phyloP scores from a whole-genome alignment of 2,797 vertebrate genomes.

The Adelosebastes latens region DNA sequence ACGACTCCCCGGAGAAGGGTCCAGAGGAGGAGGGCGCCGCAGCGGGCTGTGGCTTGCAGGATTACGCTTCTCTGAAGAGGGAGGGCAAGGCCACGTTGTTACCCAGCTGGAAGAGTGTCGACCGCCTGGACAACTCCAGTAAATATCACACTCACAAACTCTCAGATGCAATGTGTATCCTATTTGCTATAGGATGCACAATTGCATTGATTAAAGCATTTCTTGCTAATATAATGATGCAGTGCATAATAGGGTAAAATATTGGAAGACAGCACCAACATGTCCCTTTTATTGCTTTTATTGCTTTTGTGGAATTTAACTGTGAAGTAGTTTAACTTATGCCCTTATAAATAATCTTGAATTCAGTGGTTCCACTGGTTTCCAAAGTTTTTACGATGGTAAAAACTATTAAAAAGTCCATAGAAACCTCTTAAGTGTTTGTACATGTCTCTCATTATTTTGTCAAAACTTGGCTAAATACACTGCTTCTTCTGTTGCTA shows the following conservation, averaged over 20 bases:
- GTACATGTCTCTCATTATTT: neutral
- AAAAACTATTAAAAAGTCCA: neutral
- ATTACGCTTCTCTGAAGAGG: constrained; percentile 81
- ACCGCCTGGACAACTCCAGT: constrained; percentile 91
- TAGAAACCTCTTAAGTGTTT: neutral
- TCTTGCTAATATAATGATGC: neutral
- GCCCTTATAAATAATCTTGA: neutral
- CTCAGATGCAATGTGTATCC: neutral
- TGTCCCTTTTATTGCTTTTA: no score
- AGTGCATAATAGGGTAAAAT: neutral
- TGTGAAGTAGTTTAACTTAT: neutral
- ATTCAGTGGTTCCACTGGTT: neutral
- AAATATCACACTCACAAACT: constrained; percentile 52
- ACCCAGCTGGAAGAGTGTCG: constrained; percentile 90
- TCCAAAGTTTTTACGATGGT: neutral
- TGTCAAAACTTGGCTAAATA: neutral
- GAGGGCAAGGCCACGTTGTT: constrained; percentile 81
- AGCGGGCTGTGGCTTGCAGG: constrained; percentile 58
- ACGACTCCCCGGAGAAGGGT: constrained; percentile 81
- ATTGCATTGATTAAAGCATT: neutral
- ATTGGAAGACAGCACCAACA: neutral
- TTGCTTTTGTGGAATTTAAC: neutral
- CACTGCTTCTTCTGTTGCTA: neutral
- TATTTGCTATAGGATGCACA: neutral
- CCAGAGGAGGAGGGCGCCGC: constrained; percentile 68